Conservation (phyloP, 2,797 vertebrate species). For the Borostomias antarcticus region DNA sequence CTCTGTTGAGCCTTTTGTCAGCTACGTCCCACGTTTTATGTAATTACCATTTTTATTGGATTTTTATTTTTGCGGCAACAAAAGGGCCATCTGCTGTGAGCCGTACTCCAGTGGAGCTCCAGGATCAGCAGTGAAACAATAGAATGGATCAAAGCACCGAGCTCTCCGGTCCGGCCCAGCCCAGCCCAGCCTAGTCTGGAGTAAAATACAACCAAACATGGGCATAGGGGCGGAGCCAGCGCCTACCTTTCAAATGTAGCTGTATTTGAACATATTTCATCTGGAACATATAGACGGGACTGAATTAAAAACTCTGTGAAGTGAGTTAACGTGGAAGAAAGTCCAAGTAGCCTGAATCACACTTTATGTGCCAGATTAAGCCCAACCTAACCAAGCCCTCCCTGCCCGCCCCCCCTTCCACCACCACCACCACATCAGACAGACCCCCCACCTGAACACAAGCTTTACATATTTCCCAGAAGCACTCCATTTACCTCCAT, state of each 20-base stretch:
- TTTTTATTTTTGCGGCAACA: slow-evolving; percentile 82
- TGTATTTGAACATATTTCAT: too few relatives aligned
- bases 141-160: slow-evolving; percentile 64
- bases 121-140: slow-evolving; percentile 71
- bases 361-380: too few relatives aligned
- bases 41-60: slow-evolving; percentile 88
- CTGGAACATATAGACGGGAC: too few relatives aligned
- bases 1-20: slow-evolving; percentile 59
- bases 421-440: slow-evolving; percentile 39
- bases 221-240: too few relatives aligned
- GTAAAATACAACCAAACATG: too few relatives aligned
- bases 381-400: slow-evolving; percentile 5
- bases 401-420: slow-evolving; percentile 13
- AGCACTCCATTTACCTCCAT: slow-evolving; percentile 26
- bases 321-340: too few relatives aligned
- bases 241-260: too few relatives aligned
- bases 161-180: slow-evolving; percentile 17
- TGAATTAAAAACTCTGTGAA: too few relatives aligned
- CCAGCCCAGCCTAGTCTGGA: too few relatives aligned
- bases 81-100: slow-evolving; percentile 81
- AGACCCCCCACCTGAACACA: slow-evolving; percentile 19
- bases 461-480: slow-evolving; percentile 42
- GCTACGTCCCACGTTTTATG: slow-evolving; percentile 72
- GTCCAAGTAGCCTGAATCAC: too few relatives aligned
- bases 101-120: slow-evolving; percentile 63